Percentiles rank a stretch among this genome's conserved stretches.
Evolutionary conservation across 2,113 vertebrate genomes (phyloP).

Genomic region (Pangasianodon gigas): DNA sequence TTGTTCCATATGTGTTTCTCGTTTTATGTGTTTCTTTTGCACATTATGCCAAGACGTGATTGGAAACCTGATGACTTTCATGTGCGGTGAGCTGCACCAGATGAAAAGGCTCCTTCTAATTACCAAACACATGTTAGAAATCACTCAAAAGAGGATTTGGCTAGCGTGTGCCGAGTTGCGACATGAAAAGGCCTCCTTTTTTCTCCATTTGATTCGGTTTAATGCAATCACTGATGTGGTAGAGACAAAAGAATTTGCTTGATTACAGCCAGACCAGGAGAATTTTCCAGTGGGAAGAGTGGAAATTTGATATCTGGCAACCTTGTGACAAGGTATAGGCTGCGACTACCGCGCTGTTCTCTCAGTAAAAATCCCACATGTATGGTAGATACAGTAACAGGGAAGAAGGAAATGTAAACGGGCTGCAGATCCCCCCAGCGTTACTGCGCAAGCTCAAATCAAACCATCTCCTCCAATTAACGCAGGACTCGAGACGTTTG

Average conservation of each 20-base stretch:
- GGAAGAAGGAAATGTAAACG: conserved; percentile 47
- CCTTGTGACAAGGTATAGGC: neutral
- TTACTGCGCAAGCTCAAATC: conserved; percentile 30
- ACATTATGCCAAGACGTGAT: conserved; percentile 2
- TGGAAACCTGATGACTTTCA: conserved; percentile 56
- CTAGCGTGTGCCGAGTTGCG: conserved; percentile 28
- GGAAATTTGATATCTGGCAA: conserved; percentile 35
- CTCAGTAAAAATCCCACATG: conserved; percentile 24
- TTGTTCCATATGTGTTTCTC: neutral
- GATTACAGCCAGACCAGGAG: conserved; percentile 27
- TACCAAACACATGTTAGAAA: conserved; percentile 57
- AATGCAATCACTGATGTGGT: conserved; percentile 50
- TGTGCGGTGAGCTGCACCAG: conserved; percentile 40
- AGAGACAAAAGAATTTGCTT: conserved; percentile 27
- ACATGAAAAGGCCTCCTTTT: conserved; percentile 43
- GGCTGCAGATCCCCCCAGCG: conserved; percentile 11
- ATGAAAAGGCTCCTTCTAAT: conserved; percentile 55
- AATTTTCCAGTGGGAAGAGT: neutral
- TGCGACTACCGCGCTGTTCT: conserved; percentile 6
- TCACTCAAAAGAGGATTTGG: conserved; percentile 48
- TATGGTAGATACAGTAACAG: conserved; percentile 23
- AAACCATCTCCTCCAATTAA: conserved; percentile 50
- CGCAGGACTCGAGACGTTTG: neutral
- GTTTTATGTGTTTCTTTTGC: neutral
- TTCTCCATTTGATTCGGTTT: conserved; percentile 43